A percentile compares a stretch with the other conserved stretches of the same genome.
Evolutionary conservation across 2,797 vertebrate species (phyloP).

Genomic region (Ispidina picta): DNA sequence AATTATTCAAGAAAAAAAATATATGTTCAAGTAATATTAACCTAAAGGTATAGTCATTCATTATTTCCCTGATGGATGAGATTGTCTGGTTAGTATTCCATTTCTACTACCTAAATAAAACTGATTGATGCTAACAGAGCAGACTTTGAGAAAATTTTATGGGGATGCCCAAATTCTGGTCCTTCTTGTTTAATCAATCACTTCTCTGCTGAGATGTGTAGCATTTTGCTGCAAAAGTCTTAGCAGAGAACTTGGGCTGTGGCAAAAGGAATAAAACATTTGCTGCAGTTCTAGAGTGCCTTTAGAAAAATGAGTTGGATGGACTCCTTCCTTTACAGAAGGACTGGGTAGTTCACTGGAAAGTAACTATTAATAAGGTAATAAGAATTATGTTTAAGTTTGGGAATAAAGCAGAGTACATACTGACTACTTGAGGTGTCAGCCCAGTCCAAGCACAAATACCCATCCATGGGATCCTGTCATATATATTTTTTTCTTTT

Average conservation of each 20-base stretch:
- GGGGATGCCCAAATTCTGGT: conserved; percentile 68
- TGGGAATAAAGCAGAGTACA: background rate
- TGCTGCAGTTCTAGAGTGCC: conserved; percentile 64
- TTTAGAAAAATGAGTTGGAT: conserved; percentile 63
- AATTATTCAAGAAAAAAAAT: conserved; percentile 72
- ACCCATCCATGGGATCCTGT: background rate
- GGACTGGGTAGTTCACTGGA: background rate
- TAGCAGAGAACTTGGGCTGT: conserved; percentile 62
- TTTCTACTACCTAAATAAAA: conserved; percentile 75
- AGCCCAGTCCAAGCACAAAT: background rate
- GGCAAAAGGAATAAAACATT: conserved; percentile 78
- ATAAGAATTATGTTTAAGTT: background rate
- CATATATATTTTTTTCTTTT: background rate
- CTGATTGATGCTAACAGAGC: conserved; percentile 71
- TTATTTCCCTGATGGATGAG: conserved; percentile 55
- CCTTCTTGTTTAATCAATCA: conserved; percentile 75
- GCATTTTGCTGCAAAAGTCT: conserved; percentile 61
- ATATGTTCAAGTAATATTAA: conserved; percentile 67
- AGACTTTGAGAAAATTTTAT: conserved; percentile 64
- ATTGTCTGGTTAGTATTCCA: conserved; percentile 71
- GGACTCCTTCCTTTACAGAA: conserved; percentile 33
- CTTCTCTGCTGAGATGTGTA: conserved; percentile 60
- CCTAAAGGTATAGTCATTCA: conserved; percentile 51
- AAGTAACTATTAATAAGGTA: conserved; percentile 8
- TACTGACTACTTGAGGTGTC: background rate